phyloP scores from a whole-genome alignment of 2,888 invertebrate species.

The Conchocele bisecta region DNA sequence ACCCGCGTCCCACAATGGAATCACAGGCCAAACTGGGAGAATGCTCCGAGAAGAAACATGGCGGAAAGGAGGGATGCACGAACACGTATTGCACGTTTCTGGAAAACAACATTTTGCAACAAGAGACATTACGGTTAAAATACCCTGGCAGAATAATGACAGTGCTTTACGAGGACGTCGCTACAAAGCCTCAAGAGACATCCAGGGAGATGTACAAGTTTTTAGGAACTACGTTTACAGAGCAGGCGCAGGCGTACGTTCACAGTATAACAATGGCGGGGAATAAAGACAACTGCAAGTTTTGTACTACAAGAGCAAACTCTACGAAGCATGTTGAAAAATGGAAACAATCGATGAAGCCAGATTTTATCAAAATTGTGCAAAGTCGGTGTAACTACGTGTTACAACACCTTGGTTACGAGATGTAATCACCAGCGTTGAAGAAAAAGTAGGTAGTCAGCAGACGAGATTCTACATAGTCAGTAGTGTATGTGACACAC shows the following conservation, averaged over 20 bases:
- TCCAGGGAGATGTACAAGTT: conserved; percentile 45
- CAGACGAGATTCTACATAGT: too few relatives aligned
- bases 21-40: conserved; percentile 42
- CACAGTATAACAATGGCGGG: conserved; percentile 54
- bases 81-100: conserved; percentile 28
- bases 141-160: conserved; percentile 34
- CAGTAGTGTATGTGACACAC: too few relatives aligned
- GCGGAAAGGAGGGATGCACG: conserved; percentile 17
- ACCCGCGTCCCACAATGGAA: conserved; percentile 46
- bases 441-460: too few relatives aligned
- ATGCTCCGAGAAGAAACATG: conserved; percentile 5
- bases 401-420: too few relatives aligned
- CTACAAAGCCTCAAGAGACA: conserved; percentile 36
- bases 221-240: conserved; percentile 44
- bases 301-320: conserved; percentile 47
- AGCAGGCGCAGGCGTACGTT: conserved; percentile 27
- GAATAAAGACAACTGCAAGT: conserved; percentile 28
- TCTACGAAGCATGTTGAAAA: conserved; percentile 43
- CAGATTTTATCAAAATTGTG: conserved; percentile 26
- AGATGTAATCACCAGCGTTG: too few relatives aligned
- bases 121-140: conserved; percentile 22
- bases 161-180: conserved; percentile 51
- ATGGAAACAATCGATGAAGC: conserved; percentile 39
- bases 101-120: conserved; percentile 41
- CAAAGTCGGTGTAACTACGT: conserved; percentile 44